Evolutionary conservation across 2,113 vertebrate species (phyloP), one percentile per base, ranked within the genome.

Genomic region (Arothron firmamentum): DNA sequence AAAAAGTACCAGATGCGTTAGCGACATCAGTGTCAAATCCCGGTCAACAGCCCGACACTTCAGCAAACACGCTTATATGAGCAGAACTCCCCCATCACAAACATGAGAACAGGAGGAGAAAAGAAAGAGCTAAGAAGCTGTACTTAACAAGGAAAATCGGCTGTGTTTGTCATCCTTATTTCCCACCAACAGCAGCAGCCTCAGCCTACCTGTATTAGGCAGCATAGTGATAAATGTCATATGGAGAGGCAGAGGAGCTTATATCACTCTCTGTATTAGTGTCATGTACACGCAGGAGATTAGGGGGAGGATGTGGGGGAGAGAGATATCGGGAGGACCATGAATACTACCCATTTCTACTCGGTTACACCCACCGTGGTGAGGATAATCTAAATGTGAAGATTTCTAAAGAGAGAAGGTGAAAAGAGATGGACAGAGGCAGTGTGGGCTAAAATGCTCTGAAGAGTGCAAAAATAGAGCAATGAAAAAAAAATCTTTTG

Each of bases 201-300:
- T 66, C 75, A 67, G 80, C 53, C 70, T 66, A 75, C 51, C 71
- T 77, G 77, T 77, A 70, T 81, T 82, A 78, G 75, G 78, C 67
- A 72, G 80, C 78, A 43, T 52, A 9, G 66, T 83, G 86, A 82
- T 80, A 74, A 77, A 80, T 83, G 86, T 86, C 79, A 83, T 7
- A 50, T 53, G 53, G 61, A 74, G 77, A 83, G 75, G 78, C 80
- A 81, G 76, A 64, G 73, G 80, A 73, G 77, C 72, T 86, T 75
- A 78, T 79, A 86, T 86, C 78, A 75, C 74, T 79, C 71, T 80
- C 75, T 79, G 82, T 76, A 84, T 86, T 85, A 88, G 77, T 86
- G 86, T 84, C 84, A 82, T 76, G 82, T 86, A 86, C 82, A 74
- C 64, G 74, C 58, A 69, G 53, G 51, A 82, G 86, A 86, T 84